Evolutionary conservation across 2,113 vertebrate genomes (phyloP).

Genomic region (Aix galericulata): DNA sequence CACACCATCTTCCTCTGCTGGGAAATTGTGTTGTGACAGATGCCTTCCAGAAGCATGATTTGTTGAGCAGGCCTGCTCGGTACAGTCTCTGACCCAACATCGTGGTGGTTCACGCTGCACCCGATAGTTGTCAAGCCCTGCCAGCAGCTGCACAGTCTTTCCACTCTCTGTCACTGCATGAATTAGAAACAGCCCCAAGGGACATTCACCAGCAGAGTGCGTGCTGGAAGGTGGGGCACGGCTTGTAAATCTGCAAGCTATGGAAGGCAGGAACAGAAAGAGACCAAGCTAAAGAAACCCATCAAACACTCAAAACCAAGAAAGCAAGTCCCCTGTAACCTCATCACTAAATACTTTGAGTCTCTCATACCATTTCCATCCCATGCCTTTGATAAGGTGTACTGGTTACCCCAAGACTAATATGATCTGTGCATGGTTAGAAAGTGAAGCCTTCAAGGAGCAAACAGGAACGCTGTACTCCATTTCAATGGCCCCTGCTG

Average conservation of each 20-base stretch:
- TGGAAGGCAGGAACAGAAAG: background rate
- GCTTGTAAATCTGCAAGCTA: slow-evolving; percentile 50
- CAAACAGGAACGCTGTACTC: background rate
- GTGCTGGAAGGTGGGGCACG: background rate
- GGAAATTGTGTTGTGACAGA: background rate
- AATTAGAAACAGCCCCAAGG: background rate
- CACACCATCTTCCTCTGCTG: background rate
- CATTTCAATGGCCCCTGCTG: background rate
- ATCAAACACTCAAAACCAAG: background rate
- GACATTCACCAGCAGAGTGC: background rate
- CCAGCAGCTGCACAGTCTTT: background rate
- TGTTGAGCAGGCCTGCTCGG: background rate
- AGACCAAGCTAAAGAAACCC: background rate
- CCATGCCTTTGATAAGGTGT: background rate
- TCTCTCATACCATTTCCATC: background rate
- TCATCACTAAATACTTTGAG: background rate
- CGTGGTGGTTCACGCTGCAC: background rate
- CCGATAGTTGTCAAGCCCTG: background rate
- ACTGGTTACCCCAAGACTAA: background rate
- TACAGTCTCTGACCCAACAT: slow-evolving; percentile 37
- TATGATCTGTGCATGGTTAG: background rate
- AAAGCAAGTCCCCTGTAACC: background rate
- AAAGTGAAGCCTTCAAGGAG: background rate
- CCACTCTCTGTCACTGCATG: background rate
- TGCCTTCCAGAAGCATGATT: background rate